Conservation (phyloP, 1,140 invertebrate species). For the Bombus polaris region DNA sequence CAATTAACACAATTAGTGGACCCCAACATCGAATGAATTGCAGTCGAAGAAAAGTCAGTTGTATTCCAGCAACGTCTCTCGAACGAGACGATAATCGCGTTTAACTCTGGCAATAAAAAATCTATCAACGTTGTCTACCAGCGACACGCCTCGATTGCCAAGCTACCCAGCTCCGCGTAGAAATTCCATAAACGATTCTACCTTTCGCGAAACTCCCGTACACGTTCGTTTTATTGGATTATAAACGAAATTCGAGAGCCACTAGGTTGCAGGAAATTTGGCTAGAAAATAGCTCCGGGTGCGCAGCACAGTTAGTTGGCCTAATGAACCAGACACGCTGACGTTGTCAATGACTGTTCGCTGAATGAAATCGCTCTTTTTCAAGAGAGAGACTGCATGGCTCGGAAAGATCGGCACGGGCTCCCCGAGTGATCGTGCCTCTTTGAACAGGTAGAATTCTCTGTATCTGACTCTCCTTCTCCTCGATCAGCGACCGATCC, state of each 20-base stretch:
- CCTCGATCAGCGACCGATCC: not conserved
- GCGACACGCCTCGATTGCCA: not conserved
- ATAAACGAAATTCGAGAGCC: not conserved
- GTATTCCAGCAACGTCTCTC: constrained; percentile 6
- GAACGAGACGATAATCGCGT: constrained; percentile 16
- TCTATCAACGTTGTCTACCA: constrained; percentile 7
- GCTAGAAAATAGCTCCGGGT: constrained; percentile 2
- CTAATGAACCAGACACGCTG: constrained; percentile 60
- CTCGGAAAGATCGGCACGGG: constrained; percentile 20
- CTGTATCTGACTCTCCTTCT: constrained; percentile 2
- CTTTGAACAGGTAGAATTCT: constrained; percentile 63
- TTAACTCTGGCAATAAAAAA: not conserved
- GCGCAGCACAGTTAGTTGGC: constrained; percentile 22
- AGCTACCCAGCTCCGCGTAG: not conserved
- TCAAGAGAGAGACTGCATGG: constrained; percentile 25
- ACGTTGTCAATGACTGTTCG: constrained; percentile 48
- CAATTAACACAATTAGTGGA: not conserved
- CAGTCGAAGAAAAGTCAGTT: too few relatives aligned
- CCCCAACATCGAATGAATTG: not conserved
- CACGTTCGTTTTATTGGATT: constrained; percentile 21
- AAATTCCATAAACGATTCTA: constrained; percentile 11
- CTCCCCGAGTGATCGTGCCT: not conserved
- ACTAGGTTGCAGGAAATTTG: constrained; percentile 11
- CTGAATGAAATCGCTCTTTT: constrained; percentile 62
- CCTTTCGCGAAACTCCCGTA: not conserved